phyloP scores from a whole-genome alignment of 2,797 vertebrate genomes.

The Muscicapa striata region DNA sequence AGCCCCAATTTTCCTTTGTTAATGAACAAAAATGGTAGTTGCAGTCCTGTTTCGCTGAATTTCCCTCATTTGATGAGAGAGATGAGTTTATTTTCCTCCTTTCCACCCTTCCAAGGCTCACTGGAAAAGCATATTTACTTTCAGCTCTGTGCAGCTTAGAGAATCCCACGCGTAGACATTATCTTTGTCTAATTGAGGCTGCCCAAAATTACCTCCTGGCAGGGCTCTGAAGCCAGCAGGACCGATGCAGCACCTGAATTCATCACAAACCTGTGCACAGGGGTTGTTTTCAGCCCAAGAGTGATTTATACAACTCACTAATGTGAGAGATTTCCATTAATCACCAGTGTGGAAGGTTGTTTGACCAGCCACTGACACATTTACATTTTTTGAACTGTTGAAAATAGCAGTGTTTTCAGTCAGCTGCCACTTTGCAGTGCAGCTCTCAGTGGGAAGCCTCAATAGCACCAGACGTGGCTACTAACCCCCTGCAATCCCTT shows the following conservation, averaged over 20 bases:
- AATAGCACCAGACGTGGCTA: not conserved
- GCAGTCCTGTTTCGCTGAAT: not conserved
- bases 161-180: not conserved
- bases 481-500: slow-evolving; percentile 17
- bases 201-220: not conserved
- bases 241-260: not conserved
- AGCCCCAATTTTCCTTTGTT: not conserved
- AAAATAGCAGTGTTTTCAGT: slow-evolving; percentile 38
- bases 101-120: not conserved
- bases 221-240: not conserved
- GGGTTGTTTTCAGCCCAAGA: not conserved
- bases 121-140: not conserved
- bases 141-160: not conserved
- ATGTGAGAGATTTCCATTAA: slow-evolving; percentile 24
- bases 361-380: slow-evolving; percentile 33
- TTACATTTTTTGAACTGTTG: slow-evolving; percentile 53
- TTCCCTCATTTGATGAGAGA: not conserved
- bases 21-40: not conserved
- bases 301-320: slow-evolving; percentile 35
- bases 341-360: not conserved
- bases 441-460: slow-evolving; percentile 34
- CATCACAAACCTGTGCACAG: not conserved
- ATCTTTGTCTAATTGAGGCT: not conserved
- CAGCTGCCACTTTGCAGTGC: slow-evolving; percentile 43
- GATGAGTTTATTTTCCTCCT: not conserved